Conservation (phyloP, 1,140 invertebrate species). For the Brachionus rotundiformis region DNA sequence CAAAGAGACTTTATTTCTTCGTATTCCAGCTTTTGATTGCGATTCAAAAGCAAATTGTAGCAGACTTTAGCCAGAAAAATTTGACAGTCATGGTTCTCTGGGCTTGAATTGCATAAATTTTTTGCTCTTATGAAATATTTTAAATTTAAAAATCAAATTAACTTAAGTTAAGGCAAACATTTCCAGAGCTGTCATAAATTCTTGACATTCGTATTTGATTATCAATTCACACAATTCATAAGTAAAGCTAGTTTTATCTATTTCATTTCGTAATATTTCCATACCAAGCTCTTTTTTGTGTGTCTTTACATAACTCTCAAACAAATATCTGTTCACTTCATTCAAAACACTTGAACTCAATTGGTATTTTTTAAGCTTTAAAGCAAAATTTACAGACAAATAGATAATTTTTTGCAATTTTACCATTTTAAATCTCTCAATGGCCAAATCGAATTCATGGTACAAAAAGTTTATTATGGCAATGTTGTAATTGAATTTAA, state of each 20-base stretch:
- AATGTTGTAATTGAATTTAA: conserved; percentile 30
- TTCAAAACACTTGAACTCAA: background rate
- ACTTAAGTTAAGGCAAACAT: background rate
- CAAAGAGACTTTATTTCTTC: conserved; percentile 41
- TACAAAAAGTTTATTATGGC: conserved; percentile 1
- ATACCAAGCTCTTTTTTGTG: conserved; percentile 36
- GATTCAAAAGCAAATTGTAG: conserved; percentile 21
- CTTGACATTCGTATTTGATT: conserved; percentile 21
- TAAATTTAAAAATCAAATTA: background rate
- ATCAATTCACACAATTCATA: conserved; percentile 39
- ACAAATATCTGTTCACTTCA: background rate
- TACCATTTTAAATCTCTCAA: conserved; percentile 30
- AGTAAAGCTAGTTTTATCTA: conserved; percentile 5
- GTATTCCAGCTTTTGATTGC: conserved; percentile 34
- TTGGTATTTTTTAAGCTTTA: conserved; percentile 15
- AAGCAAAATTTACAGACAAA: background rate
- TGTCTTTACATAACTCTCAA: conserved; percentile 18
- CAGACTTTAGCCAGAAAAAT: conserved; percentile 21
- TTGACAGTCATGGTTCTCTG: conserved; percentile 35
- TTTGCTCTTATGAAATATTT: background rate
- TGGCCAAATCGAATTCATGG: conserved; percentile 29
- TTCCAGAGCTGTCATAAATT: background rate
- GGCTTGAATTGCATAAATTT: background rate
- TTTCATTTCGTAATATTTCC: background rate
- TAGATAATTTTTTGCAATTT: background rate